Conservation (phyloP, 2,113 vertebrate species). For the Myocastor coypus region DNA sequence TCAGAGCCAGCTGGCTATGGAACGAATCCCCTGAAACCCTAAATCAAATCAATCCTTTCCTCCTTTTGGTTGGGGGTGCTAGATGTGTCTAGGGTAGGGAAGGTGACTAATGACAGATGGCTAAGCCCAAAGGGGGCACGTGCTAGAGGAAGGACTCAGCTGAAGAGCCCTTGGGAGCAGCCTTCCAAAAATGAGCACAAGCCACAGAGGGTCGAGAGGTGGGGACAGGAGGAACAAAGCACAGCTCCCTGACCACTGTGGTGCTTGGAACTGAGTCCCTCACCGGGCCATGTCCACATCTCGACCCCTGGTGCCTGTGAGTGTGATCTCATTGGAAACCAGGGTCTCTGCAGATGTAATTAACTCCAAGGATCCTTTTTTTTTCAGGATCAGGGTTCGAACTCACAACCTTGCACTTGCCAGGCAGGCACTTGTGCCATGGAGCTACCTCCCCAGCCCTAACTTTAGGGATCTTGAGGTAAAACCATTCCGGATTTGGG, state of each 20-base stretch:
- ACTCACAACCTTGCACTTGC: no score
- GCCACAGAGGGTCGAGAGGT: neutral
- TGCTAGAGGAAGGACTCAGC: neutral
- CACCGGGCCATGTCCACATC: neutral
- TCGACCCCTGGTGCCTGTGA: neutral
- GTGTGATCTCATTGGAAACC: neutral
- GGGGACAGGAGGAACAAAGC: neutral
- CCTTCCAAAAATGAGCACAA: neutral
- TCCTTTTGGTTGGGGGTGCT: neutral
- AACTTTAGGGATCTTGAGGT: no score
- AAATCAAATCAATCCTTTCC: neutral
- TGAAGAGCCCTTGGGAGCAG: neutral
- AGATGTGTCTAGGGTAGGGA: neutral
- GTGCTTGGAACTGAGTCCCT: neutral
- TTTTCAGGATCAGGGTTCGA: no score
- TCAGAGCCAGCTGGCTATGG: neutral
- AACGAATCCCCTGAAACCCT: neutral
- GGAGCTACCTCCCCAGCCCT: no score
- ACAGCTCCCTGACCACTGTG: neutral
- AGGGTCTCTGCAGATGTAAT: neutral
- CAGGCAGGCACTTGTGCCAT: no score
- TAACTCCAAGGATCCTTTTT: neutral
- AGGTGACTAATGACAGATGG: neutral
- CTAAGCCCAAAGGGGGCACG: fast-evolving
- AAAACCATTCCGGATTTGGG: neutral